phyloP scores from a whole-genome alignment of 2,113 vertebrate species.

The Regulus satrapa region DNA sequence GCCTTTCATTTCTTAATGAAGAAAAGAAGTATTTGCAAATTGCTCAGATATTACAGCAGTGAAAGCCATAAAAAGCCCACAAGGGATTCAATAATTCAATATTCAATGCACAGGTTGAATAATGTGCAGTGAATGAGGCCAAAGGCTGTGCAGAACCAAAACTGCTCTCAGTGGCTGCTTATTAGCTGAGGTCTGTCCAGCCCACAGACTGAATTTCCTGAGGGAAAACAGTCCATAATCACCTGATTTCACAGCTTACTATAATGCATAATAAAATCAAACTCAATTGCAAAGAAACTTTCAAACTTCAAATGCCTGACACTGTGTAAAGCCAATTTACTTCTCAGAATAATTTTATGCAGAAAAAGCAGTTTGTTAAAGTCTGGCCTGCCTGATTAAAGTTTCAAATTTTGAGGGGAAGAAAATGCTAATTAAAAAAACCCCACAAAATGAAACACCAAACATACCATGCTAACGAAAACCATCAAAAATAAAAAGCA shows the following conservation, averaged over 20 bases:
- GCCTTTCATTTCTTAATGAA: neutral
- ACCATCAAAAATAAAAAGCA: neutral
- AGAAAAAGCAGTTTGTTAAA: neutral
- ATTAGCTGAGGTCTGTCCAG: neutral
- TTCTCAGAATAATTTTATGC: neutral
- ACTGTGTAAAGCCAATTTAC: neutral
- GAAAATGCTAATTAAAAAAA: neutral
- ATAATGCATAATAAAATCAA: neutral
- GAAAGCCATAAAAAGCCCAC: neutral
- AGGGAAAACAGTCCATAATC: neutral
- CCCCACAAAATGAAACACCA: neutral
- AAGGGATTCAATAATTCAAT: neutral
- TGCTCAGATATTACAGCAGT: neutral
- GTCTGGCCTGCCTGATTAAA: neutral
- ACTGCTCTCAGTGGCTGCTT: neutral
- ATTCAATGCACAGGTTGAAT: conserved; percentile 3
- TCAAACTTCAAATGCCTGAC: neutral
- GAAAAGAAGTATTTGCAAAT: neutral
- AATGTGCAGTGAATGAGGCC: neutral
- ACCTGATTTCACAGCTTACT: neutral
- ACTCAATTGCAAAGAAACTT: neutral
- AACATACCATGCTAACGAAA: neutral
- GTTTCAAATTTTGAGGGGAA: neutral
- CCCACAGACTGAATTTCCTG: neutral
- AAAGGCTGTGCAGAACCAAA: neutral